Base-by-base conservation (phyloP, 2,797 vertebrate genomes). In the Scleropages formosus region DNA sequence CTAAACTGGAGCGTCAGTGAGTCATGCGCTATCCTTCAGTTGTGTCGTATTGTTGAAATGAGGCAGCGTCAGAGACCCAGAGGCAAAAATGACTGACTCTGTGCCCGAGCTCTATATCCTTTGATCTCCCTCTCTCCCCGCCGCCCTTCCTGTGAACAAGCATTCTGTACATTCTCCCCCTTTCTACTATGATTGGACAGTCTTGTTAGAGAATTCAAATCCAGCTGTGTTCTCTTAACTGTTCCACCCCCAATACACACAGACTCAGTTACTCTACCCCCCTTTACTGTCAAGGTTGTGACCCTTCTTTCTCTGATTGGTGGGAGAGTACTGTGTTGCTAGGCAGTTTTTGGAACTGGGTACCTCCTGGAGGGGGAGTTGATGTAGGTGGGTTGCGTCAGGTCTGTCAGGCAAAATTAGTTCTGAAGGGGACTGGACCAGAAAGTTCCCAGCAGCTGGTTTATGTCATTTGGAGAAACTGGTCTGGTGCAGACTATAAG, bases 291-390 rank as follows among this genome's bases (percentile, higher is more conserved):
- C 78, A 76, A 27, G 58, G 76, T 77, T 49, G 74, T 75, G 74
- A 61, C 66, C 79, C 81, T 59, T 46, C 20, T 82, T 86, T 79
- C 81, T 76, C 73, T 64, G 77, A 69, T 74, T 78, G 64, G 73
- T 70, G 64, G 39, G 51, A 44, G 62, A 59, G 74, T 6, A 63
- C 46, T 11, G 49, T 74, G 72, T 69, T 69, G 64, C 77, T 74
- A 78, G 73, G 66, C 58, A 62, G 66, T 26, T 26, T 70, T 62
- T 61, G 22, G 16, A 66, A 26, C 39, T 49, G 61, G 44, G 64
- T 7, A 31, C 18, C 13, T 59, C 47, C 75, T 46, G 67, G 26
- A 58, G 59, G 51, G n/a, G n/a, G n/a, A n/a, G 61, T 4, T 56
- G 46, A 60, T 13, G 59, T 56, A 46, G 59, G 26, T 66, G 49